These are phyloP conservation scores for Falco concolor DNA, from an alignment of 2,797 vertebrate genomes.

Conservation along the genomic window DNA sequence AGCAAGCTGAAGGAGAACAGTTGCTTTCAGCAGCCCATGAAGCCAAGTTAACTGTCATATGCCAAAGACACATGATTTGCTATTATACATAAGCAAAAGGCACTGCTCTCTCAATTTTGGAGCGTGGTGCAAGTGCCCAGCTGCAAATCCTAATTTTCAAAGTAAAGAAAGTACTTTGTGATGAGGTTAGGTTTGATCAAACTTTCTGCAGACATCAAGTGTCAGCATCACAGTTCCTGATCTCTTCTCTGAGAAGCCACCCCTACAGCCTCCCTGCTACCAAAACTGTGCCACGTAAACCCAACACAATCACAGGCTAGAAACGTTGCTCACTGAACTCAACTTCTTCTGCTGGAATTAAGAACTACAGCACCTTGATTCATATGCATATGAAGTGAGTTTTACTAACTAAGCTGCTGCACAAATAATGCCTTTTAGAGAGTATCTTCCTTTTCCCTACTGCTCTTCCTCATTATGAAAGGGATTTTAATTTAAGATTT, in stretches of 20 bases:
- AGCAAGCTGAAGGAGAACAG: background rate
- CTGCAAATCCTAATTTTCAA: background rate
- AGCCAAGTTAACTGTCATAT: background rate
- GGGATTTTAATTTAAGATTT: background rate
- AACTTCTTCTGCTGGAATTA: background rate
- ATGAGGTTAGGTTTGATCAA: background rate
- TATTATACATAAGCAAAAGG: background rate
- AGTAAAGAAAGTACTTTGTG: background rate
- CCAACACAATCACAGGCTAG: background rate
- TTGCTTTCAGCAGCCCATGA: background rate
- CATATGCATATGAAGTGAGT: background rate
- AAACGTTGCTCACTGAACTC: background rate
- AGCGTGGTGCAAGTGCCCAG: fast-evolving
- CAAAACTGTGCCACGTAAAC: background rate
- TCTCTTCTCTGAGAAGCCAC: background rate
- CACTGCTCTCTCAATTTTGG: background rate
- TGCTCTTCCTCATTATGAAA: background rate
- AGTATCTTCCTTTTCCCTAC: background rate
- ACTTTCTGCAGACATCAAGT: background rate
- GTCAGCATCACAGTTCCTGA: background rate
- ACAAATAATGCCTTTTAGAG: background rate
- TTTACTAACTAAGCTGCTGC: background rate
- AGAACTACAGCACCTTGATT: background rate
- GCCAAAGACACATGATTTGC: background rate
- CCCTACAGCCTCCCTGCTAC: background rate